Conservation (phyloP, 2,113 vertebrate species). For the Cairina moschata region DNA sequence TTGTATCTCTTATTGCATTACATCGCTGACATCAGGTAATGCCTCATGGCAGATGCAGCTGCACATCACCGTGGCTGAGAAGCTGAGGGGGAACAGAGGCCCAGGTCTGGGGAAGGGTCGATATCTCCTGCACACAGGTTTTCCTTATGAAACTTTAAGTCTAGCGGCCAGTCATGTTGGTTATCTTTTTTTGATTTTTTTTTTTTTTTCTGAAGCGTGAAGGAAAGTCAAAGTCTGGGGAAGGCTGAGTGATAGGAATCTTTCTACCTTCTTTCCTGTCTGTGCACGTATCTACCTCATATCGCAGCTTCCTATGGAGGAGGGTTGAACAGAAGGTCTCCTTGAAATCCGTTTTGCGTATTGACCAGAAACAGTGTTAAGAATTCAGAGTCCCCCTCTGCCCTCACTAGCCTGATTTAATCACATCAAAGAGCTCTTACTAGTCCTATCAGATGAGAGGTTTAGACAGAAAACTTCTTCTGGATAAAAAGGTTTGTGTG, state of each 20-base stretch:
- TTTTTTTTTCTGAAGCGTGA: background rate
- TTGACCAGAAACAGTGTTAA: background rate
- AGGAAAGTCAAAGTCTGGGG: background rate
- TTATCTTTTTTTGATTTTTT: background rate
- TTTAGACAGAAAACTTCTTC: background rate
- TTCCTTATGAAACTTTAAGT: conserved; percentile 19
- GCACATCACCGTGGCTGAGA: conserved; percentile 45
- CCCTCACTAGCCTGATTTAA: background rate
- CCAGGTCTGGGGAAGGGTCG: background rate
- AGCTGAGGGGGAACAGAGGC: conserved; percentile 29
- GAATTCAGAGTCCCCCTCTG: background rate
- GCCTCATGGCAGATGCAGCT: conserved; percentile 65
- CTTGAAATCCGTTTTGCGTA: background rate
- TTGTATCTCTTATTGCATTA: conserved; percentile 52
- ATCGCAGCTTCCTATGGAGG: background rate
- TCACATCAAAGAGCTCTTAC: background rate
- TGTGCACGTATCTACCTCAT: background rate
- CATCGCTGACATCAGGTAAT: conserved; percentile 45
- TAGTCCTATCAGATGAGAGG: background rate
- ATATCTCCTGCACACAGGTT: background rate
- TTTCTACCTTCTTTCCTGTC: background rate
- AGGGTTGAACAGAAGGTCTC: background rate
- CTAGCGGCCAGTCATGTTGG: background rate
- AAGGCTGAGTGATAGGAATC: background rate
- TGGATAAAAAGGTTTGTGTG: background rate